These are phyloP conservation scores for Gallinago paraguaiae DNA, from an alignment of 2,113 vertebrate genomes.

Conservation along the genomic window DNA sequence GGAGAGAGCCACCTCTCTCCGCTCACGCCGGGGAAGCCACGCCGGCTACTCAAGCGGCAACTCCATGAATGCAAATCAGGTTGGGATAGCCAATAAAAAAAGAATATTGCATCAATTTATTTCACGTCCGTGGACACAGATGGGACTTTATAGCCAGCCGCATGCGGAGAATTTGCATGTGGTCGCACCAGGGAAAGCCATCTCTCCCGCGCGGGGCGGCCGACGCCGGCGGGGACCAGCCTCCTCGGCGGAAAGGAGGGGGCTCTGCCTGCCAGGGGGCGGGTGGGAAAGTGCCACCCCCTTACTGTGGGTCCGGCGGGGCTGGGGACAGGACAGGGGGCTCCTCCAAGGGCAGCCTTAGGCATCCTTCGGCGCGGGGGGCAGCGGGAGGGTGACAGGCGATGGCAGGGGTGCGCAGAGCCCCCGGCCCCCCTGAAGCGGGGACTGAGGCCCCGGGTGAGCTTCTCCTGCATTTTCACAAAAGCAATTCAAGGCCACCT, in stretches of 20 bases:
- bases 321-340: not conserved
- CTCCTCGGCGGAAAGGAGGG: not conserved
- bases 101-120: slow-evolving; percentile 44
- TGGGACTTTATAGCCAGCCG: slow-evolving; percentile 26
- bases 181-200: not conserved
- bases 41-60: not conserved
- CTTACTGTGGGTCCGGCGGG: not conserved
- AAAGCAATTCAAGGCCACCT: not conserved
- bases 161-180: slow-evolving; percentile 25
- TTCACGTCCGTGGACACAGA: not conserved
- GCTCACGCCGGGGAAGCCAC: not conserved
- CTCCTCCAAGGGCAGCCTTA: not conserved
- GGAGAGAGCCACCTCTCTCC: not conserved
- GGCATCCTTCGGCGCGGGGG: rapidly evolving
- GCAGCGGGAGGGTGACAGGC: rapidly evolving
- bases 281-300: not conserved
- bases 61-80: slow-evolving; percentile 54
- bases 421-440: rapidly evolving
- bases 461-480: not conserved
- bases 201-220: rapidly evolving
- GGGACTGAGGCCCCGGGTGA: not conserved
- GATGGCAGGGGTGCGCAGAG: rapidly evolving
- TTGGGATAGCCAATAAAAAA: slow-evolving; percentile 38
- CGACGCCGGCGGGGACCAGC: rapidly evolving
- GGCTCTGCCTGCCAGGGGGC: not conserved